Percentiles rank a stretch among this genome's conserved stretches.
These are phyloP conservation scores for Drosophila melanica DNA, from an alignment of 1,140 invertebrate genomes.

Conservation along the genomic window DNA sequence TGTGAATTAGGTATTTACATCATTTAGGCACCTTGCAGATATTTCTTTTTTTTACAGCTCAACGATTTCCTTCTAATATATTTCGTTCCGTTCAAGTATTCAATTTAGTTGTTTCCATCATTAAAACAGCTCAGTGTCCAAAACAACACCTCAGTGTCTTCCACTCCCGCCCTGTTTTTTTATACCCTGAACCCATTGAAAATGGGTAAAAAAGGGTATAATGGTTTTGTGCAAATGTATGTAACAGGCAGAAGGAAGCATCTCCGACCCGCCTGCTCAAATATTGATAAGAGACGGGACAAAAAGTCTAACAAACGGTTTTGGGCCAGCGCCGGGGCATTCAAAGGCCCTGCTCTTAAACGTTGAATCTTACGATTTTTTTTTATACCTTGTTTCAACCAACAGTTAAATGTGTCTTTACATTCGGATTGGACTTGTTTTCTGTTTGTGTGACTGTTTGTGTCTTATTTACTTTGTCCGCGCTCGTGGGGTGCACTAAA, in stretches of 20 bases:
- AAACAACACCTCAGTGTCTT: background rate
- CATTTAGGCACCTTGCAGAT: background rate
- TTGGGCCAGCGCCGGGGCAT: background rate
- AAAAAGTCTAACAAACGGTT: constrained; percentile 27
- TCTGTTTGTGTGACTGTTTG: constrained; percentile 11
- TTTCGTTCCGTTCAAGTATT: background rate
- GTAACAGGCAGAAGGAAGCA: too few species aligned
- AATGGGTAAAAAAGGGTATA: too few species aligned
- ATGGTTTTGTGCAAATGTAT: too few species aligned
- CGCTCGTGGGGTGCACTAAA: constrained; percentile 24
- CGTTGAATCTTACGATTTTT: constrained; percentile 32
- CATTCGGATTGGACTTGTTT: constrained; percentile 29
- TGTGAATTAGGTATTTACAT: too few species aligned
- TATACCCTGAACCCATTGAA: too few species aligned
- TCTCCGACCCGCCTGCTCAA: constrained; percentile 45
- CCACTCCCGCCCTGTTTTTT: background rate
- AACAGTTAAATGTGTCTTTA: constrained; percentile 30
- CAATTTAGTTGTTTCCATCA: background rate
- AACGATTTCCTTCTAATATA: too few species aligned
- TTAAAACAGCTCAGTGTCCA: background rate
- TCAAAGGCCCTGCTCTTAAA: constrained; percentile 5
- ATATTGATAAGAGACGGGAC: constrained; percentile 44
- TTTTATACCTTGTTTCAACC: constrained; percentile 28
- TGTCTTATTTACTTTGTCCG: constrained; percentile 30
- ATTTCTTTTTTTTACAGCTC: background rate